phyloP scores from a whole-genome alignment of 64 coral and sea anemone genomes.

The Pachyseris speciosa region DNA sequence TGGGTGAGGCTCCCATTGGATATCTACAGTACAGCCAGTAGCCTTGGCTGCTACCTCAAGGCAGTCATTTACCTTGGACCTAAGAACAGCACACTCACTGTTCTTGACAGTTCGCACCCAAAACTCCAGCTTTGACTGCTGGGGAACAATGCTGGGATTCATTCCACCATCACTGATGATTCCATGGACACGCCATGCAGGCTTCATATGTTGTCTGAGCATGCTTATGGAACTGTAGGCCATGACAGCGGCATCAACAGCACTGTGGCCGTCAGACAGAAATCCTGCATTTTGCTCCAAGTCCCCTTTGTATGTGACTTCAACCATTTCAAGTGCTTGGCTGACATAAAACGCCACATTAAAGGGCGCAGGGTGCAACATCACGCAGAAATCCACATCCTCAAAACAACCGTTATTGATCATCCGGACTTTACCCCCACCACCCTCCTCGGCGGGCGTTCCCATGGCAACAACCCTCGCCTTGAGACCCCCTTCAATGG shows the following conservation, averaged over 20 bases:
- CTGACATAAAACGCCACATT: slow-evolving; percentile 48
- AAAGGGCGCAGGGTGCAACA: slow-evolving; percentile 73
- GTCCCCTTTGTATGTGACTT: slow-evolving; percentile 38
- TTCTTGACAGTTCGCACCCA: slow-evolving; percentile 51
- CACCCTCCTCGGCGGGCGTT: slow-evolving; percentile 68
- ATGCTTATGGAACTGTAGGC: slow-evolving; percentile 68
- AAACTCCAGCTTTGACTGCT: slow-evolving; percentile 47
- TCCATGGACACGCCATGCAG: slow-evolving; percentile 76
- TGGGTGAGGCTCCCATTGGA: slow-evolving; percentile 40
- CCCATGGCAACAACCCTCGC: slow-evolving; percentile 64
- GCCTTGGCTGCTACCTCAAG: slow-evolving; percentile 42
- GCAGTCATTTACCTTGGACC: slow-evolving; percentile 39
- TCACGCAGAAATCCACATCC: slow-evolving; percentile 58
- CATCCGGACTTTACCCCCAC: slow-evolving; percentile 55
- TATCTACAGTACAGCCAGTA: slow-evolving; percentile 49
- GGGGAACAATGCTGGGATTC: slow-evolving; percentile 64
- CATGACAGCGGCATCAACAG: slow-evolving; percentile 73
- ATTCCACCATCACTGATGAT: slow-evolving; percentile 68
- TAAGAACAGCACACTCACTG: slow-evolving; percentile 39
- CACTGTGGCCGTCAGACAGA: slow-evolving; percentile 26
- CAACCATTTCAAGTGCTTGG: slow-evolving; percentile 30
- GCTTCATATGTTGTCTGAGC: slow-evolving; percentile 77
- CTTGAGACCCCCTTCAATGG: slow-evolving; percentile 2
- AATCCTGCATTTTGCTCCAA: background rate
- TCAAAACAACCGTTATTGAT: slow-evolving; percentile 59